Evolutionary conservation across 2,113 vertebrate genomes (phyloP).

Genomic region (Tonatia bakeri): DNA sequence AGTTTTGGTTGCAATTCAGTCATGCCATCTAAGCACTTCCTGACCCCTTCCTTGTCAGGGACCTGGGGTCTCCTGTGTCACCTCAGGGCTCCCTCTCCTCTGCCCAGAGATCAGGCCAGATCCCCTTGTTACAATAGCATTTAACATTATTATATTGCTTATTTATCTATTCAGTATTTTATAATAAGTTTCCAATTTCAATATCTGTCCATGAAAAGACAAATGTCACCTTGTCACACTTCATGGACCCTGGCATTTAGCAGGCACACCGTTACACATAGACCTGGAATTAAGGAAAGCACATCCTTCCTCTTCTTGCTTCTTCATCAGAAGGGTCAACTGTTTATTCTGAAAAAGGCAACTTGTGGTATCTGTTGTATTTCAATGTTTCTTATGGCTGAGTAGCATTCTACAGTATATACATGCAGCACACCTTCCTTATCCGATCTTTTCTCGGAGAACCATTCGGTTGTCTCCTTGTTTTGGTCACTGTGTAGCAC

Average conservation of each 20-base stretch:
- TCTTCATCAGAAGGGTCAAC: not conserved
- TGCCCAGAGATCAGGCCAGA: too few species aligned
- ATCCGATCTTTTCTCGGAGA: not conserved
- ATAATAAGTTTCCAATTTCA: not conserved
- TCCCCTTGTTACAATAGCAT: not conserved
- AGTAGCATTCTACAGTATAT: not conserved
- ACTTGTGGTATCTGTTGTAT: not conserved
- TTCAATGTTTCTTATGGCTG: not conserved
- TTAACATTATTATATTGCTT: not conserved
- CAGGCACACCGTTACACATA: not conserved
- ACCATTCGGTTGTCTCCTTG: not conserved
- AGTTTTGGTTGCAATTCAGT: too few species aligned
- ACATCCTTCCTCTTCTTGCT: not conserved
- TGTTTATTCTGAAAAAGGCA: not conserved
- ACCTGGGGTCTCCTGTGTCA: too few species aligned
- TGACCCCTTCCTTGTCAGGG: too few species aligned
- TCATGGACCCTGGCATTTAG: rapidly evolving
- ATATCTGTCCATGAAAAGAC: not conserved
- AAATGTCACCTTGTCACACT: not conserved
- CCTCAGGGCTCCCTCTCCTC: too few species aligned
- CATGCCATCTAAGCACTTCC: too few species aligned
- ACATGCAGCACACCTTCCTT: not conserved
- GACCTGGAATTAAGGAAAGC: not conserved
- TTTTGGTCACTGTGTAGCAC: not conserved
- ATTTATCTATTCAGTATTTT: not conserved